phyloP scores from a whole-genome alignment of 2,797 vertebrate species.

The Apogon talboti region DNA sequence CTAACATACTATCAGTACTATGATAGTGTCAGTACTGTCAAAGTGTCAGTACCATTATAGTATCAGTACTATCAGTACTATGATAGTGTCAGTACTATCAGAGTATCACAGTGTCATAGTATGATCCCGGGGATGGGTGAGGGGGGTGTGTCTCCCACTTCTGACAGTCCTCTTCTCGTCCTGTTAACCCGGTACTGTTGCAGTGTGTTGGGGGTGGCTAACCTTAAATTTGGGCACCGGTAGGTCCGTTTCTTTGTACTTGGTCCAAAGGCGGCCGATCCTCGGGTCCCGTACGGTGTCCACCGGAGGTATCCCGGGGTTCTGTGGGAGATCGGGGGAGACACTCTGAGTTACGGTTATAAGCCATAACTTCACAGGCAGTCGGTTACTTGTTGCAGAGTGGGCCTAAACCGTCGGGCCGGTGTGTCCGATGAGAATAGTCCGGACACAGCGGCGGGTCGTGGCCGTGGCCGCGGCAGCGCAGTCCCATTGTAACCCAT shows the following conservation, averaged over 20 bases:
- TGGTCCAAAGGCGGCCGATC: constrained; percentile 97
- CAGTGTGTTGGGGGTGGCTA: constrained; percentile 82
- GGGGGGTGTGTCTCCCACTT: constrained; percentile 77
- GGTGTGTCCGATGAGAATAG: not conserved
- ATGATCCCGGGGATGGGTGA: constrained; percentile 46
- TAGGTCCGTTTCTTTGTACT: constrained; percentile 96
- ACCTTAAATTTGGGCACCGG: constrained; percentile 99
- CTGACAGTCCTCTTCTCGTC: constrained; percentile 65
- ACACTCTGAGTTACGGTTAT: constrained; percentile 53
- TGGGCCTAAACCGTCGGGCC: constrained; percentile 17
- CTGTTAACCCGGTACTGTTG: constrained; percentile 11
- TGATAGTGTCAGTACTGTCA: not conserved
- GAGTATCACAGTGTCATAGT: not conserved
- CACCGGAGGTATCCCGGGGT: constrained; percentile 93
- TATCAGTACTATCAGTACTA: too few relatives aligned
- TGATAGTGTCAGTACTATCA: too few relatives aligned
- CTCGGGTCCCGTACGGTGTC: constrained; percentile 95
- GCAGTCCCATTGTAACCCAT: constrained; percentile 65
- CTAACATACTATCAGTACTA: too few relatives aligned
- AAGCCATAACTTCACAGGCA: constrained; percentile 50
- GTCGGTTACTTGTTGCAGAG: constrained; percentile 72
- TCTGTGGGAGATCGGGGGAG: constrained; percentile 78
- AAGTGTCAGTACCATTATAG: too few relatives aligned
- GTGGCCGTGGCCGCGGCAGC: constrained; percentile 33
- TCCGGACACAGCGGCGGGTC: constrained; percentile 33